These are phyloP conservation scores for Gari tellinella DNA, from an alignment of 2,888 invertebrate genomes.

Conservation along the genomic window DNA sequence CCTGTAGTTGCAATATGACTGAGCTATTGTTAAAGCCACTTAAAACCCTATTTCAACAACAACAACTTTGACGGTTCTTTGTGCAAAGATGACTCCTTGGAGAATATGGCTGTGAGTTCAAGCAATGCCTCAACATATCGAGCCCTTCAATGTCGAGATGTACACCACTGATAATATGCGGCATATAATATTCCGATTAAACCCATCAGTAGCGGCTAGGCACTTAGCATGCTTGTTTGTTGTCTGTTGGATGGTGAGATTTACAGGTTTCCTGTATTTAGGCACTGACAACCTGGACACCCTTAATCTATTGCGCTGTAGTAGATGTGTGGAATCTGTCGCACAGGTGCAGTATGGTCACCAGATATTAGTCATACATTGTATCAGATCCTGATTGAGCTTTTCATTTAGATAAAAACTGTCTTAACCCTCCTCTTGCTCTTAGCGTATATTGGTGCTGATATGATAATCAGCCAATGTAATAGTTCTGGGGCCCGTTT, in stretches of 20 bases:
- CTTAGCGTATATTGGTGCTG: too few species aligned
- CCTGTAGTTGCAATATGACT: too few species aligned
- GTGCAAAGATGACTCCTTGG: conserved; percentile 7
- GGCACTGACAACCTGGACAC: conserved; percentile 43
- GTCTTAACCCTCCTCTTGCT: too few species aligned
- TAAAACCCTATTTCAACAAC: too few species aligned
- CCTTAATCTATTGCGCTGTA: conserved; percentile 45
- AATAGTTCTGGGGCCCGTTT: too few species aligned
- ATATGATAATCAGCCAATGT: too few species aligned
- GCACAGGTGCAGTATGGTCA: conserved; percentile 26
- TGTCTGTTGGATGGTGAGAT: conserved; percentile 41
- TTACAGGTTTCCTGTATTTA: conserved; percentile 35
- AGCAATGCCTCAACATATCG: conserved; percentile 21
- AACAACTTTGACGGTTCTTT: too few species aligned
- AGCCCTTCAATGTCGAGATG: conserved; percentile 28
- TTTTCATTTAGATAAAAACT: too few species aligned
- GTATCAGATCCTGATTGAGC: too few species aligned
- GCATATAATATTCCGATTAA: conserved; percentile 42
- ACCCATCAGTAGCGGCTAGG: conserved; percentile 21
- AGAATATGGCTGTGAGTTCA: conserved; percentile 19
- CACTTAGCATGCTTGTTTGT: conserved; percentile 40
- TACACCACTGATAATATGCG: too few species aligned
- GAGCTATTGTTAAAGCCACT: too few species aligned
- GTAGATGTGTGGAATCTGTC: conserved; percentile 32
- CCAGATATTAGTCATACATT: too few species aligned